Percentiles rank a stretch among this genome's conserved stretches.
phyloP scores from a whole-genome alignment of 1,140 invertebrate species.

The Cylas formicarius region DNA sequence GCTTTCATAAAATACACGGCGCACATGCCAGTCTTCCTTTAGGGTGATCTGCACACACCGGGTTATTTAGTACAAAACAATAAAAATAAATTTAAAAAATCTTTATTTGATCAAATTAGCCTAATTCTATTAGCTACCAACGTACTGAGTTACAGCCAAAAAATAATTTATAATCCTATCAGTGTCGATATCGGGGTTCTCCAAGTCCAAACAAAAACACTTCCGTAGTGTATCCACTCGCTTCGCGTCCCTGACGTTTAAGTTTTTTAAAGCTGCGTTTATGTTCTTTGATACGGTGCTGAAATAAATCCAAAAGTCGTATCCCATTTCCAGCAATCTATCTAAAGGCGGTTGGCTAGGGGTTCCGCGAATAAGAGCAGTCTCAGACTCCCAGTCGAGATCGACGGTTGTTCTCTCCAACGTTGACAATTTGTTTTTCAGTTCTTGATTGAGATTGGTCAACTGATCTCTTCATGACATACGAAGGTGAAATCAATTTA shows the following conservation, averaged over 20 bases:
- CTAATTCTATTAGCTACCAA: too few relatives aligned
- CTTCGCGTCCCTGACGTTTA: constrained; percentile 28
- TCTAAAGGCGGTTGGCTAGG: constrained; percentile 29
- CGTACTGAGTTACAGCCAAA: constrained; percentile 36
- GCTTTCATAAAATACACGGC: too few relatives aligned
- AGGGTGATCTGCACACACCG: too few relatives aligned
- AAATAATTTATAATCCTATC: constrained; percentile 18
- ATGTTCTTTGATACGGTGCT: constrained; percentile 22
- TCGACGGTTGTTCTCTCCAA: constrained; percentile 31
- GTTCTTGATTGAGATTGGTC: constrained; percentile 25
- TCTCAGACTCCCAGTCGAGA: constrained; percentile 31
- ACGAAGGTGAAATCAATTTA: background rate
- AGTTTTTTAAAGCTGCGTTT: constrained; percentile 16
- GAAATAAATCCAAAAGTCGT: constrained; percentile 32
- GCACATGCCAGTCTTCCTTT: too few relatives aligned
- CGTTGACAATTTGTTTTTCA: constrained; percentile 30
- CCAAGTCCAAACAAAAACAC: constrained; percentile 26
- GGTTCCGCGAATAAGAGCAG: constrained; percentile 25
- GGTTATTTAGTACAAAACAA: too few relatives aligned
- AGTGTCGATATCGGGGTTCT: constrained; percentile 6
- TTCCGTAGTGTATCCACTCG: constrained; percentile 24
- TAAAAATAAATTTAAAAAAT: too few relatives aligned
- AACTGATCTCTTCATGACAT: constrained; percentile 31
- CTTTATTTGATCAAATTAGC: too few relatives aligned
- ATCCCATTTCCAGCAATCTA: constrained; percentile 27